These are phyloP conservation scores for Nipponia nippon DNA, from an alignment of 2,113 vertebrate species.

Conservation along the genomic window DNA sequence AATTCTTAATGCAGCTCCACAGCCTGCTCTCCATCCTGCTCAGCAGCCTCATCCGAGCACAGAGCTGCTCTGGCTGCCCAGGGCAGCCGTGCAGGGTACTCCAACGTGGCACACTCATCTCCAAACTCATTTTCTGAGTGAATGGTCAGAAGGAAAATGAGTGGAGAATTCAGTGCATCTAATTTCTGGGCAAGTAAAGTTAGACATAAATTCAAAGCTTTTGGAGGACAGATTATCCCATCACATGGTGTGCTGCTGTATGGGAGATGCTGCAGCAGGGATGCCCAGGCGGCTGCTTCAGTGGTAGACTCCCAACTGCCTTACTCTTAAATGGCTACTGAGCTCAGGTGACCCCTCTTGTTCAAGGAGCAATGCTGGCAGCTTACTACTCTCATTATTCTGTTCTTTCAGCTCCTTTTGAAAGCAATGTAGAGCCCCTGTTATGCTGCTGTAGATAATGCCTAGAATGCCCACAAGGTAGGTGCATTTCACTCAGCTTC, in stretches of 20 bases:
- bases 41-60: neutral
- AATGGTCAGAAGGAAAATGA: neutral
- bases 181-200: neutral
- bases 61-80: neutral
- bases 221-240: neutral
- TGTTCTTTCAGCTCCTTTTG: neutral
- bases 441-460: neutral
- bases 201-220: neutral
- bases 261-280: neutral
- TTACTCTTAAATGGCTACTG: neutral
- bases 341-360: neutral
- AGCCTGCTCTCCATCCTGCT: neutral
- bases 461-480: neutral
- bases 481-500: neutral
- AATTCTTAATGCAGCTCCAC: neutral
- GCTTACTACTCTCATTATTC: neutral
- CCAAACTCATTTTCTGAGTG: neutral
- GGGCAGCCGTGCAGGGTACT: neutral
- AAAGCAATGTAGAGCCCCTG: neutral
- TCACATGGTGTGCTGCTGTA: neutral
- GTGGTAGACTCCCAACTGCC: neutral
- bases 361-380: neutral
- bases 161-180: neutral
- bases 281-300: neutral
- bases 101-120: neutral